phyloP scores from a whole-genome alignment of 1,140 invertebrate genomes.

The Planococcus citri region DNA sequence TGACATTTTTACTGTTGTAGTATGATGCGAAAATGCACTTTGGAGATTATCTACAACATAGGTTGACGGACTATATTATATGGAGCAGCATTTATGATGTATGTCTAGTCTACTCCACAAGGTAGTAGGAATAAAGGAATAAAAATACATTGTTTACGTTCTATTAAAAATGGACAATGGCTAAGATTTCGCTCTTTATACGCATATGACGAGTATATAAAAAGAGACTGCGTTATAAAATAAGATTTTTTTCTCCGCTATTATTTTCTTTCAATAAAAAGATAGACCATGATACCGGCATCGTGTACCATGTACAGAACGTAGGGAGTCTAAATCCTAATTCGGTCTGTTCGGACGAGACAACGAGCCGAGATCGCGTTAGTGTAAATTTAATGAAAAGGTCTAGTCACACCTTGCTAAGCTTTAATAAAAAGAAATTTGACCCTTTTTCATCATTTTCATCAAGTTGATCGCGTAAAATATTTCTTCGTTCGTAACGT shows the following conservation, averaged over 20 bases:
- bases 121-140: not conserved
- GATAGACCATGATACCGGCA: conserved; percentile 1
- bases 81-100: too few species aligned
- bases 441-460: not conserved
- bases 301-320: not conserved
- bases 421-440: conserved; percentile 8
- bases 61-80: too few species aligned
- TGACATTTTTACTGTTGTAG: too few species aligned
- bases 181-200: conserved; percentile 3
- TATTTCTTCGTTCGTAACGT: not conserved
- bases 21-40: too few species aligned
- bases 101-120: too few species aligned
- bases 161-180: conserved; percentile 7
- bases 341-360: not conserved
- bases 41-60: too few species aligned
- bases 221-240: not conserved
- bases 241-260: not conserved
- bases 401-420: conserved; percentile 6
- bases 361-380: not conserved
- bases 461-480: not conserved
- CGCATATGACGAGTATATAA: not conserved
- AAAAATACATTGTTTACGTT: not conserved
- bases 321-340: conserved; percentile 1
- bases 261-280: not conserved
- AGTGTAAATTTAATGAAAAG: conserved; percentile 8